phyloP scores from a whole-genome alignment of 2,113 vertebrate genomes.

The Morone chrysops region DNA sequence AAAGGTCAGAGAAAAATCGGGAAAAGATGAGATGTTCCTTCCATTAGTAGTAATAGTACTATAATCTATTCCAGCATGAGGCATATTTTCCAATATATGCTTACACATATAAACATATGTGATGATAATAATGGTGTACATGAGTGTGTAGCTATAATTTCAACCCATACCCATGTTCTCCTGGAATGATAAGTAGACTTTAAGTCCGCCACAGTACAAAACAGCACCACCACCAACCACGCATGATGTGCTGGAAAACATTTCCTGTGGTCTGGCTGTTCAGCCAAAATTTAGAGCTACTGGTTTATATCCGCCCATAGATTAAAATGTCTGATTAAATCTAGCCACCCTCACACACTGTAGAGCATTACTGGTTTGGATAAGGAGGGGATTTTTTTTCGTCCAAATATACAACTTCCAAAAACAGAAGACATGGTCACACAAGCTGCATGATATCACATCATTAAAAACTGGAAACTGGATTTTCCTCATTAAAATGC shows the following conservation, averaged over 20 bases:
- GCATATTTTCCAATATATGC: not conserved
- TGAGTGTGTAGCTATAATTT: not conserved
- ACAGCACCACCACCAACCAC: not conserved
- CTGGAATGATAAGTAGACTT: not conserved
- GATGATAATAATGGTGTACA: not conserved
- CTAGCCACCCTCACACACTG: not conserved
- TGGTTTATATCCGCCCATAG: not conserved
- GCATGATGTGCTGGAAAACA: not conserved
- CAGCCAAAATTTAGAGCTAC: not conserved
- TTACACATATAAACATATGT: not conserved
- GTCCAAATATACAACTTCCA: not conserved
- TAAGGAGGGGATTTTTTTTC: not conserved
- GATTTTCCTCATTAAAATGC: not conserved
- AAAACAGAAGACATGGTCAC: too few species aligned
- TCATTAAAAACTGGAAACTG: not conserved
- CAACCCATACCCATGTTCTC: not conserved
- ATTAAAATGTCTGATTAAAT: conserved; percentile 20
- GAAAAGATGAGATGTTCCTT: conserved; percentile 2
- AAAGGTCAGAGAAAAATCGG: not conserved
- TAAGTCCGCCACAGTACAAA: not conserved
- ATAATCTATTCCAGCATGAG: not conserved
- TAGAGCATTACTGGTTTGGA: not conserved
- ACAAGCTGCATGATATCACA: not conserved
- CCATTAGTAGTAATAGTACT: not conserved
- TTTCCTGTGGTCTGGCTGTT: not conserved